Percentiles rank a stretch among this genome's conserved stretches.
phyloP scores from a whole-genome alignment of 2,888 invertebrate species.

The Podotricha telesiphe region DNA sequence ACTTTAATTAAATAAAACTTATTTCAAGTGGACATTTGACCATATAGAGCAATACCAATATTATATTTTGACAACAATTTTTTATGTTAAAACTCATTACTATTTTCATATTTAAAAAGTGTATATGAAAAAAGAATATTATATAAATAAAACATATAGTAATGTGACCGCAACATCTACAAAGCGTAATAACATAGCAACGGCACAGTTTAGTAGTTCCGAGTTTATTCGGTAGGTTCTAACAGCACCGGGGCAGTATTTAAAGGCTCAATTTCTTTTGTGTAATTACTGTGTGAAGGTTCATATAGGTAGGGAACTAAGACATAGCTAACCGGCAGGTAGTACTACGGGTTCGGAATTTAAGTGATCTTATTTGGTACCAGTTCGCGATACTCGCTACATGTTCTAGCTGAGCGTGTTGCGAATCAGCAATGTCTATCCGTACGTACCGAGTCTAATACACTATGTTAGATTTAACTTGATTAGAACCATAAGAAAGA shows the following conservation, averaged over 20 bases:
- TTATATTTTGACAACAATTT: too few species aligned
- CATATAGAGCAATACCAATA: too few species aligned
- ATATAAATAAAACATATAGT: conserved; percentile 16
- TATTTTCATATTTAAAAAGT: conserved; percentile 20
- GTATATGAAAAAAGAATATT: conserved; percentile 10
- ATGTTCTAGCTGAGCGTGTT: conserved; percentile 66
- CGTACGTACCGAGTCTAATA: conserved; percentile 66
- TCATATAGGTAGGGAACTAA: conserved; percentile 72
- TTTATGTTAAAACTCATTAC: too few species aligned
- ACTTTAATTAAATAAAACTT: background rate
- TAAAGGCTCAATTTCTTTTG: conserved; percentile 73
- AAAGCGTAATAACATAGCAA: conserved; percentile 57
- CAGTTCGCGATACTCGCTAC: conserved; percentile 63
- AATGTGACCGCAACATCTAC: conserved; percentile 38
- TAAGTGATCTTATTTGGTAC: conserved; percentile 79
- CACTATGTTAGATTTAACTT: conserved; percentile 60
- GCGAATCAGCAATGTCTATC: conserved; percentile 69
- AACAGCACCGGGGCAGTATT: conserved; percentile 61
- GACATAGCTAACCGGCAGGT: conserved; percentile 68
- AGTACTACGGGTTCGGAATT: conserved; percentile 72
- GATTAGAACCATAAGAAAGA: background rate
- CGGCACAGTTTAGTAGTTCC: conserved; percentile 57
- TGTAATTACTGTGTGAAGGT: conserved; percentile 73
- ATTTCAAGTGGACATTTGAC: too few species aligned
- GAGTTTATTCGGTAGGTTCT: conserved; percentile 55